Evolutionary conservation across 2,113 vertebrate genomes (phyloP), one percentile per base, ranked within the genome.

Genomic region (Tachysurus vachellii): DNA sequence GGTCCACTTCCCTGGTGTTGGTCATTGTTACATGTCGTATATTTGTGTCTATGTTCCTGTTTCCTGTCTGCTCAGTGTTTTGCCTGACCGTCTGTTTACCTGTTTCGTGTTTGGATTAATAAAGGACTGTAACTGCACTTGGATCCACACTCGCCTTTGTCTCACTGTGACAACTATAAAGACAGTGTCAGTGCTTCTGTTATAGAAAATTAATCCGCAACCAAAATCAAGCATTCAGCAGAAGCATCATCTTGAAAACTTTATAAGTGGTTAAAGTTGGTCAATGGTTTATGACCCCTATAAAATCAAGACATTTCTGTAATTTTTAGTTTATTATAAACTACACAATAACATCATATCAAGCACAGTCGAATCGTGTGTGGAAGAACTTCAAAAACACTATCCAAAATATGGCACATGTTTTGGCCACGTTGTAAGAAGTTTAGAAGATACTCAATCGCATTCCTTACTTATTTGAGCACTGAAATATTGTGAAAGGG

Each of bases 401-500:
- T 13, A 4, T 66, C n/a, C 64, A 28, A 11, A 66, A 12, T 64
- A 64, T 64, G 8, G 26, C 23, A 26, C 26, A 9, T 5, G 47
- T 64, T 50, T 83, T 68, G 50, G 21, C 5, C 57, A 42, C 2
- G 19, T 26, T 19, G 19, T 47, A 26, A 11, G 21, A 47, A 31
- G 28, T 13, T 14, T 79, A 26, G 50, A 26, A 1, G 82, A 42
- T 16, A 19, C 5, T 26, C 7, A 47, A 8, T 64, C 16, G 14
- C 57, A n/a, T 82, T 8, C 23, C 26, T 10, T 62, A 62, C 36
- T 82, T 1, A 14, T 47, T 31, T 80, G 54, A 71, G 79, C 64
- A 64, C 71, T 50, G 47, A 80, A 26, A 71, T 85, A 84, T 57
- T 42, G 57, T 26, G 47, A 53, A 70, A 71, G 50, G 44, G n/a